phyloP scores from a whole-genome alignment of 2,797 vertebrate genomes.

The Acrocephalus scirpaceus region DNA sequence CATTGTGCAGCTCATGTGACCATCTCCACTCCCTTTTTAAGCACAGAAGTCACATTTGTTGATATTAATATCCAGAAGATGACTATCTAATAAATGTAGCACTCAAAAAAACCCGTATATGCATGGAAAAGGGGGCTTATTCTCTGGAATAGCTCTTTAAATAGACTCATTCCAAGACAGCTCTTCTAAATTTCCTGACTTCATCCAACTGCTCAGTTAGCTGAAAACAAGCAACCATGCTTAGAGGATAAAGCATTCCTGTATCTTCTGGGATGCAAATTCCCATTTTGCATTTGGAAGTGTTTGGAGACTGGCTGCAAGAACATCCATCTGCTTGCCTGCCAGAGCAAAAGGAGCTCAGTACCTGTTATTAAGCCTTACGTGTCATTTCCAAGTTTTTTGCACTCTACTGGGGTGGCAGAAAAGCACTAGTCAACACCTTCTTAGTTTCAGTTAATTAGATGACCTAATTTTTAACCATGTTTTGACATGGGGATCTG shows the following conservation, averaged over 20 bases:
- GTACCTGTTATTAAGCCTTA: not conserved
- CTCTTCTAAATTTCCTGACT: constrained; percentile 10
- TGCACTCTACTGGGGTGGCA: not conserved
- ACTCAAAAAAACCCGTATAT: not conserved
- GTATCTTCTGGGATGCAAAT: not conserved
- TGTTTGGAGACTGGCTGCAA: not conserved
- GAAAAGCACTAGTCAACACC: not conserved
- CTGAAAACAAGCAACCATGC: constrained; percentile 22
- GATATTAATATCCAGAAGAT: not conserved
- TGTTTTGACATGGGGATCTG: not conserved
- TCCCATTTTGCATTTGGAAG: constrained; percentile 17
- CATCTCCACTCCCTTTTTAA: not conserved
- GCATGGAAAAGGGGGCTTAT: not conserved
- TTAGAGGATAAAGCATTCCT: constrained; percentile 18
- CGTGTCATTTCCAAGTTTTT: not conserved
- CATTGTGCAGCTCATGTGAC: not conserved
- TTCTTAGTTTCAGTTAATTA: not conserved
- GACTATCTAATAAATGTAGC: not conserved
- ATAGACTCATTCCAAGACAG: not conserved
- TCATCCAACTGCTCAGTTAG: not conserved
- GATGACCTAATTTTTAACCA: not conserved
- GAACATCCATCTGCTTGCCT: not conserved
- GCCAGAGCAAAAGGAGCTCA: not conserved
- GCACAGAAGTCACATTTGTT: not conserved
- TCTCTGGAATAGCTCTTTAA: not conserved